These are phyloP conservation scores for Diaprepes abbreviatus DNA, from an alignment of 2,888 invertebrate genomes.

Conservation along the genomic window DNA sequence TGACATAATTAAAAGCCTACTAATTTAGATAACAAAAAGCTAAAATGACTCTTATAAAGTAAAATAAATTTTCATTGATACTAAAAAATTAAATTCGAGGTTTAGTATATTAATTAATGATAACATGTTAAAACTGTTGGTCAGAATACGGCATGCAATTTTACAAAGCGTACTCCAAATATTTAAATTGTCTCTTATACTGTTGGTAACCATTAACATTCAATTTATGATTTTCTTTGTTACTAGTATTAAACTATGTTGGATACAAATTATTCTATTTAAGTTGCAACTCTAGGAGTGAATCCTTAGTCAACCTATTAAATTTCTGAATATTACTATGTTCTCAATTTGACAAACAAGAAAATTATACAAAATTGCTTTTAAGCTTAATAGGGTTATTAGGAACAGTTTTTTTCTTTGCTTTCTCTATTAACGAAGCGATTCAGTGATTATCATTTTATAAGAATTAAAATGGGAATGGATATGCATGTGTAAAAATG, in stretches of 20 bases:
- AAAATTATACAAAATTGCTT: slow-evolving; percentile 6
- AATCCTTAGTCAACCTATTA: background rate
- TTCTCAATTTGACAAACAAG: background rate
- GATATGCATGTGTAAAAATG: background rate
- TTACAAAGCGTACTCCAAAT: no score
- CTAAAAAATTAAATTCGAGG: no score
- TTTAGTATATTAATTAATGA: no score
- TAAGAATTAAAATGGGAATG: background rate
- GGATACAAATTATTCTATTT: background rate
- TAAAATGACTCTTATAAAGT: no score
- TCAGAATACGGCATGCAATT: no score
- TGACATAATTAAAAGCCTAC: no score
- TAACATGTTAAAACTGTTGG: no score
- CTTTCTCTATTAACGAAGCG: background rate
- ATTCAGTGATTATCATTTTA: background rate
- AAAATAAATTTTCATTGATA: no score
- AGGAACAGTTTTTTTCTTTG: background rate
- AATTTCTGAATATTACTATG: background rate
- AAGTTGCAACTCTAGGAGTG: background rate
- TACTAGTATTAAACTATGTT: background rate
- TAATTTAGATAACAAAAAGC: no score
- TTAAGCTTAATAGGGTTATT: background rate
- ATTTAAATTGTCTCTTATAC: no score
- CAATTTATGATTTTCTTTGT: background rate
- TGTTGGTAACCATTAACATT: no score